These are phyloP conservation scores for Emydocephalus ijimae DNA, from an alignment of 2,113 vertebrate genomes.

Conservation along the genomic window DNA sequence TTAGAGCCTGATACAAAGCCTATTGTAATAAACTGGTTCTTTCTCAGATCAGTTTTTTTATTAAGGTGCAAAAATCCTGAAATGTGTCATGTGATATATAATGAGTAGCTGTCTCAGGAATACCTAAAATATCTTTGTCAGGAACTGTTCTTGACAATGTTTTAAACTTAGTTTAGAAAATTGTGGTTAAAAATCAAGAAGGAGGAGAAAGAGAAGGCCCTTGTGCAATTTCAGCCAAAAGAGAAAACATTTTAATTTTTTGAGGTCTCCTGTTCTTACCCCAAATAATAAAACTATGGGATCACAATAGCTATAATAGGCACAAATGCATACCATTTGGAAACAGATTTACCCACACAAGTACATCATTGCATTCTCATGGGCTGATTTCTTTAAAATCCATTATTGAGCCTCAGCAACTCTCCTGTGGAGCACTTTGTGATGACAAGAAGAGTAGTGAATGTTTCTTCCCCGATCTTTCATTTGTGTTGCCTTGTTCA, in stretches of 20 bases:
- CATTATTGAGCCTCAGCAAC: background rate
- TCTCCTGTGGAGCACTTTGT: background rate
- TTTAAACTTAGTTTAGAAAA: background rate
- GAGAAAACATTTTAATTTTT: slow-evolving; percentile 34
- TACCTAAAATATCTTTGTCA: background rate
- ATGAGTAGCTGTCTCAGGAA: background rate
- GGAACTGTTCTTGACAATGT: background rate
- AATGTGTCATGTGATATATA: slow-evolving; percentile 23
- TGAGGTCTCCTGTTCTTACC: slow-evolving; percentile 29
- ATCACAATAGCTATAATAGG: background rate
- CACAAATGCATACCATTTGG: background rate
- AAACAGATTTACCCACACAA: background rate
- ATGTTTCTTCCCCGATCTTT: background rate
- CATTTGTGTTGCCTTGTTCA: background rate
- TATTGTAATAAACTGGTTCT: slow-evolving; percentile 1
- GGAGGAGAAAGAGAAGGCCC: background rate
- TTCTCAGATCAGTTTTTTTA: background rate
- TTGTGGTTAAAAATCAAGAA: background rate
- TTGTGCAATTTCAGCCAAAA: background rate
- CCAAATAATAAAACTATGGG: background rate
- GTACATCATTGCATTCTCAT: background rate
- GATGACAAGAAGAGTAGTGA: background rate
- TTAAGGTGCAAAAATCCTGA: slow-evolving; percentile 19
- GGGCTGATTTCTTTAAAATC: background rate
- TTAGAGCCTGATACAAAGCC: slow-evolving; percentile 5